phyloP scores from a whole-genome alignment of 35 echinoderm and acorn worm genomes.

The Lytechinus pictus region DNA sequence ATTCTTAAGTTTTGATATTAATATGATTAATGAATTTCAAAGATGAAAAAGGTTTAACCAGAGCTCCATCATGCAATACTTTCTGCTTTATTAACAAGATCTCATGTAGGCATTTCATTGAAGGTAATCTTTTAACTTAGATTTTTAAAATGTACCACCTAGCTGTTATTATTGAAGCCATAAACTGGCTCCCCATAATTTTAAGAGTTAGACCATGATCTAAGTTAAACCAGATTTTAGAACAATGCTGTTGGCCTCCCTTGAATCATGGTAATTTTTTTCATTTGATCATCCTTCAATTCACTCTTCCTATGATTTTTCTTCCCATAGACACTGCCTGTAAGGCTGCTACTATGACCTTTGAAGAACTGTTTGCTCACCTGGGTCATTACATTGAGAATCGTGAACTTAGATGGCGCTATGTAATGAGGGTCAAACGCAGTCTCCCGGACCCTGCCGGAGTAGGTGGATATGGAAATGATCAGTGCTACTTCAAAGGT shows the following conservation, averaged over 20 bases:
- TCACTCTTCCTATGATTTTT: background rate
- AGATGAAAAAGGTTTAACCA: too few species aligned
- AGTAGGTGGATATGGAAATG: constrained; percentile 86
- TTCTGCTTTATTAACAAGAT: too few species aligned
- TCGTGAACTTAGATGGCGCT: constrained; percentile 82
- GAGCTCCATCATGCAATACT: too few species aligned
- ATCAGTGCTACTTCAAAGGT: constrained; percentile 98
- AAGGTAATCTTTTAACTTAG: too few species aligned
- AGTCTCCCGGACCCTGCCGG: constrained; percentile 69
- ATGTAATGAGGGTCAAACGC: constrained; percentile 91
- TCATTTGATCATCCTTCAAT: too few species aligned
- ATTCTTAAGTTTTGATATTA: too few species aligned
- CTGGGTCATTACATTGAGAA: constrained; percentile 71
- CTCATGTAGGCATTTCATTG: too few species aligned
- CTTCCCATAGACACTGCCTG: constrained; percentile 83
- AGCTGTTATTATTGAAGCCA: background rate
- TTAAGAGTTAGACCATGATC: background rate
- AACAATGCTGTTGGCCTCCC: too few species aligned
- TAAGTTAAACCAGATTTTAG: background rate
- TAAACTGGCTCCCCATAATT: background rate
- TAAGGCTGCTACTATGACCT: constrained; percentile 86
- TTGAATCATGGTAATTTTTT: too few species aligned
- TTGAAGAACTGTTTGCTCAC: constrained; percentile 92
- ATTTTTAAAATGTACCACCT: too few species aligned
- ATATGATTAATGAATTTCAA: too few species aligned